Evolutionary conservation across 2,888 invertebrate genomes (phyloP).

Genomic region (Sarcophaga subvicina): DNA sequence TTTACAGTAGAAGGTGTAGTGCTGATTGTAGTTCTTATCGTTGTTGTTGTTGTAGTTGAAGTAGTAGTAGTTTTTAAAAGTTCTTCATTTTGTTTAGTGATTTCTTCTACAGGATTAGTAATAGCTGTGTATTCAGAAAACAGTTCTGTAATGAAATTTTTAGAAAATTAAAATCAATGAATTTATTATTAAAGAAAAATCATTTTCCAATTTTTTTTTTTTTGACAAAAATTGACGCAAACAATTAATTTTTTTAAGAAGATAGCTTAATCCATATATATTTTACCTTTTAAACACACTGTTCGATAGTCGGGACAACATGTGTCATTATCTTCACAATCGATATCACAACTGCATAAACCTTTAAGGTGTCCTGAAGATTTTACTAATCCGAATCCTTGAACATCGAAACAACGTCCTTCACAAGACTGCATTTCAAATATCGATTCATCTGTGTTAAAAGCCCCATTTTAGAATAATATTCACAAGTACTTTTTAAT

Average conservation of each 20-base stretch:
- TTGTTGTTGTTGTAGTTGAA: slow-evolving; percentile 37
- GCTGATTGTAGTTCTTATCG: not conserved
- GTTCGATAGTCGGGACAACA: slow-evolving; percentile 88
- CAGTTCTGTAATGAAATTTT: slow-evolving; percentile 10
- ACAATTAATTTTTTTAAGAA: too few species aligned
- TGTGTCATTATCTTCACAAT: slow-evolving; percentile 83
- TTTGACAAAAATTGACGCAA: too few species aligned
- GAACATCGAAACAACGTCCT: slow-evolving; percentile 82
- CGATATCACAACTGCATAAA: slow-evolving; percentile 84
- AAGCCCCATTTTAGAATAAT: not conserved
- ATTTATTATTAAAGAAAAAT: too few species aligned
- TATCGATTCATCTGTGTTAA: slow-evolving; percentile 69
- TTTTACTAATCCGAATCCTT: slow-evolving; percentile 58
- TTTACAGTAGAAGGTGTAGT: slow-evolving; percentile 35
- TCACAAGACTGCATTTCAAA: slow-evolving; percentile 83
- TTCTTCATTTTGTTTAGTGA: not conserved
- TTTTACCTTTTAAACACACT: slow-evolving; percentile 82
- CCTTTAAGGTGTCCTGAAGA: slow-evolving; percentile 70
- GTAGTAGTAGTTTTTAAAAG: not conserved
- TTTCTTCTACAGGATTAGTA: not conserved
- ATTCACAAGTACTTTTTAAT: not conserved
- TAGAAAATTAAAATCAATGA: too few species aligned
- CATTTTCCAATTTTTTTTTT: too few species aligned
- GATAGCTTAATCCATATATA: not conserved
- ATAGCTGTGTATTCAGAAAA: slow-evolving; percentile 30